Conservation (phyloP, 2,797 vertebrate genomes). For the Hypotaenidia okinawae region DNA sequence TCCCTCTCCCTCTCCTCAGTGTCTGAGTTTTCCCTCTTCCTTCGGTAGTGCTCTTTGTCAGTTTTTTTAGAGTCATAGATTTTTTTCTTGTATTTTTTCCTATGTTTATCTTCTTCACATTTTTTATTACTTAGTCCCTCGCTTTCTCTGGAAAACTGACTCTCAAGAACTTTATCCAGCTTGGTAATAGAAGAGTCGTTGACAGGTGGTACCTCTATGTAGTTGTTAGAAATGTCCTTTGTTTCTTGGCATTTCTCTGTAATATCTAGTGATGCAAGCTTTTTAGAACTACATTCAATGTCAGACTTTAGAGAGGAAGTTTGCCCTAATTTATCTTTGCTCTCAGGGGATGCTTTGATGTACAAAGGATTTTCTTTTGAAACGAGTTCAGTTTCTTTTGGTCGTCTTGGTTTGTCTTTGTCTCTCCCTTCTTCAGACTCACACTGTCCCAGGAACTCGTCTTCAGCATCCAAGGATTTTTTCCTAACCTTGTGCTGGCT, state of each 20-base stretch:
- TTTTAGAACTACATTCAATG: conserved; percentile 50
- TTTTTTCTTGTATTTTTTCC: conserved; percentile 58
- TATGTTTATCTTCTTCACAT: neutral
- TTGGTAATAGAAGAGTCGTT: neutral
- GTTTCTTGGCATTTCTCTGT: conserved; percentile 33
- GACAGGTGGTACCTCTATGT: neutral
- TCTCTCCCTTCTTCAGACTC: neutral
- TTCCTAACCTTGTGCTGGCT: conserved; percentile 25
- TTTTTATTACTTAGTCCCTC: neutral
- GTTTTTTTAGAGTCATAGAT: conserved; percentile 40
- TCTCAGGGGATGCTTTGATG: neutral
- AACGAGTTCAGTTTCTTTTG: conserved; percentile 29
- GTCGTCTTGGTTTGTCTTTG: conserved; percentile 8
- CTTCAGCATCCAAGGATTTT: neutral
- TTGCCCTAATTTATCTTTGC: conserved; percentile 7
- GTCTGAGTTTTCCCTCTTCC: conserved; percentile 62
- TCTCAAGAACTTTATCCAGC: conserved; percentile 35
- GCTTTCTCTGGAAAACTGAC: conserved; percentile 27
- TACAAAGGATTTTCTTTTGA: conserved; percentile 41
- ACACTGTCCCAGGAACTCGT: neutral
- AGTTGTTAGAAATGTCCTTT: conserved; percentile 3
- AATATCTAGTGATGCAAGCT: neutral
- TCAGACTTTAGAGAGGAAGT: neutral
- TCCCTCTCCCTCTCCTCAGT: conserved; percentile 58
- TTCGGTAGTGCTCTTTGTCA: conserved; percentile 74